Conservation (phyloP, 2,888 invertebrate genomes). For the Sycophila texana region DNA sequence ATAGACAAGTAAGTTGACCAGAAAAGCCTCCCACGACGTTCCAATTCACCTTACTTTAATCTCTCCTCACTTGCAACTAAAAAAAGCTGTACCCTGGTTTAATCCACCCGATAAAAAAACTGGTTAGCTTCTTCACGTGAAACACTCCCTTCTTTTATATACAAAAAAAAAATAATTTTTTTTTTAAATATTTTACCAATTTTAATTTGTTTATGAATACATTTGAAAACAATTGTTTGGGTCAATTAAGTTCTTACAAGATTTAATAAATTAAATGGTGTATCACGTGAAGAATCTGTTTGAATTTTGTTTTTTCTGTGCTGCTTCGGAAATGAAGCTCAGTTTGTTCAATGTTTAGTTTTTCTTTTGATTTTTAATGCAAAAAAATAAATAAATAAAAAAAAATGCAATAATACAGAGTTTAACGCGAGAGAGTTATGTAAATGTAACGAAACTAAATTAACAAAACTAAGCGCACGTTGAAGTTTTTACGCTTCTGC, state of each 20-base stretch:
- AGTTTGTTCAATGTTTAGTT: slow-evolving; percentile 46
- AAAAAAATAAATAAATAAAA: background rate
- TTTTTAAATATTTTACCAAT: too few relatives aligned
- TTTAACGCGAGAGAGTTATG: slow-evolving; percentile 18
- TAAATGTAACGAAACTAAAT: slow-evolving; percentile 29
- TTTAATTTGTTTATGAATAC: too few relatives aligned
- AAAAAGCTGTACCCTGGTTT: slow-evolving; percentile 27
- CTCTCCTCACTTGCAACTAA: slow-evolving; percentile 37
- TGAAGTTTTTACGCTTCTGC: slow-evolving; percentile 42
- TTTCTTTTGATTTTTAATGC: slow-evolving; percentile 27
- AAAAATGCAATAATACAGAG: too few relatives aligned
- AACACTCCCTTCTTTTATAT: background rate
- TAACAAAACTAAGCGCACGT: slow-evolving; percentile 47
- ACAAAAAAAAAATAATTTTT: too few relatives aligned
- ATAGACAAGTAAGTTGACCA: slow-evolving; percentile 44
- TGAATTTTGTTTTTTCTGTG: background rate
- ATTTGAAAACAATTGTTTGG: too few relatives aligned
- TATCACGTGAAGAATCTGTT: slow-evolving; percentile 26
- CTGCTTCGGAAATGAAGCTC: slow-evolving; percentile 8
- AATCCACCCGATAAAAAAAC: background rate
- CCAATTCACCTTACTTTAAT: slow-evolving; percentile 39
- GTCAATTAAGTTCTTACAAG: too few relatives aligned
- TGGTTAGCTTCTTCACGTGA: background rate
- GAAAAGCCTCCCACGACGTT: slow-evolving; percentile 31
- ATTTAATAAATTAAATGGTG: background rate